Evolutionary conservation across 2,797 vertebrate genomes (phyloP), one percentile per base, ranked within the genome.

Genomic region (Onychomys arenicola): DNA sequence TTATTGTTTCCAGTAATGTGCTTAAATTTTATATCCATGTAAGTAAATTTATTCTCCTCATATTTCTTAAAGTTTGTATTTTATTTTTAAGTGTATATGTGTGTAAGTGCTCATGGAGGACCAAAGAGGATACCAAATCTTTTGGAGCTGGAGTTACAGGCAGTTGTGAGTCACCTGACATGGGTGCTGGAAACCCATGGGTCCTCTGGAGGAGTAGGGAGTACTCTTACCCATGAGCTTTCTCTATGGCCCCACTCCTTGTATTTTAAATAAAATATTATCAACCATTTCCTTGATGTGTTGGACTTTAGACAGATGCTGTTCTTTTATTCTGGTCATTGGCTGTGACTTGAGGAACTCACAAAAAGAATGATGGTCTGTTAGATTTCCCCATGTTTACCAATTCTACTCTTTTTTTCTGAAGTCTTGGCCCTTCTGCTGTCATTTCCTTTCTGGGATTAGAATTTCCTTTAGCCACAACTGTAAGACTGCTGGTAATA

Each of bases 241-340:
- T n/a, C 32, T 25, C 43, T 85, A 32, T 49, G 63, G 43, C 32
- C 32, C 21, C 57, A 34, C 17, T 82, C 21, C 27, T 1, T 32
- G 55, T 12, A 57, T 91, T 91, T 93, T 82, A 89, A 95, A 69
- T n/a, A 75, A 40, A 65, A 77, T 37, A 21, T 69, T 95, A 10
- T 81, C 21, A 82, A 63, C 12, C n/a, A 37, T 37, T 78, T 75
- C 52, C 43, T 90, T 37, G 77, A 9, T 32, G 40, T 78, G 43
- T 40, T 80, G 43, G 40, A 11, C 19, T 21, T 61, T 13, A 77
- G 55, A 71, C 32, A 89, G 65, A 69, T 91, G 3, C 11, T 85
- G 2, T 69, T 77, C 43, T 89, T 83, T 90, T 85, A n/a, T 71
- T 89, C 91, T 55, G 40, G 46, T 13, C 6, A 40, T 57, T 65